phyloP scores from a whole-genome alignment of 1,140 invertebrate genomes.

The Penaeus vannamei region DNA sequence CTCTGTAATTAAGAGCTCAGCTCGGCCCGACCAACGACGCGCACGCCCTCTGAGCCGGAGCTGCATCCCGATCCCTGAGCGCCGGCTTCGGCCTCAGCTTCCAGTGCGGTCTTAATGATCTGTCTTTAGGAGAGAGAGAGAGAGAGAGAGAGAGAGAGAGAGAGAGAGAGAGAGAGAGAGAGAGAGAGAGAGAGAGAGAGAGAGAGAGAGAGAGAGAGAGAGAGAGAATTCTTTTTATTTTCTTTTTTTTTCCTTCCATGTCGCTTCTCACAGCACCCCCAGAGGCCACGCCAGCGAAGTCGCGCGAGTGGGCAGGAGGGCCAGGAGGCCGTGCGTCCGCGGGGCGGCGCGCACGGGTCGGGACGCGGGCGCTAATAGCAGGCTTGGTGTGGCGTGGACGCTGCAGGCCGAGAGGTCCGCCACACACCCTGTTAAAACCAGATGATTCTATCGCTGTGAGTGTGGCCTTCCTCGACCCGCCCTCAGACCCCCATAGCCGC shows the following conservation, averaged over 20 bases:
- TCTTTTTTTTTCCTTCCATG: too few species aligned
- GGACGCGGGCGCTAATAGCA: slow-evolving; percentile 48
- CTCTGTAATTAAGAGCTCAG: slow-evolving; percentile 64
- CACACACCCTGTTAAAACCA: slow-evolving; percentile 58
- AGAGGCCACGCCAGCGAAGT: neutral
- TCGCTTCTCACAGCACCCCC: too few species aligned
- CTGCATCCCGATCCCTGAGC: slow-evolving; percentile 38
- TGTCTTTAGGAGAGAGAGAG: too few species aligned
- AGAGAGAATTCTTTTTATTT: too few species aligned
- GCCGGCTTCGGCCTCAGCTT: neutral
- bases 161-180: too few species aligned
- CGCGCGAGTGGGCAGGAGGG: neutral
- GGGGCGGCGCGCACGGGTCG: neutral
- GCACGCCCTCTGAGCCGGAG: slow-evolving; percentile 47
- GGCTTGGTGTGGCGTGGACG: slow-evolving; percentile 41
- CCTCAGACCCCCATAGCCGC: neutral
- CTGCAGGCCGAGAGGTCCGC: slow-evolving; percentile 34
- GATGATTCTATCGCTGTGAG: slow-evolving; percentile 56
- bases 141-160: too few species aligned
- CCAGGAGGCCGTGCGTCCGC: neutral
- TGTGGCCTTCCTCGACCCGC: slow-evolving; percentile 41
- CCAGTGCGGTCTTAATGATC: too few species aligned
- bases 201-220: too few species aligned
- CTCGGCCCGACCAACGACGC: slow-evolving; percentile 43
- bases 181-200: too few species aligned